Percentiles rank a stretch among this genome's conserved stretches.
These are phyloP conservation scores for Pilophorus perplexus DNA, from an alignment of 2,888 invertebrate genomes.

Conservation along the genomic window DNA sequence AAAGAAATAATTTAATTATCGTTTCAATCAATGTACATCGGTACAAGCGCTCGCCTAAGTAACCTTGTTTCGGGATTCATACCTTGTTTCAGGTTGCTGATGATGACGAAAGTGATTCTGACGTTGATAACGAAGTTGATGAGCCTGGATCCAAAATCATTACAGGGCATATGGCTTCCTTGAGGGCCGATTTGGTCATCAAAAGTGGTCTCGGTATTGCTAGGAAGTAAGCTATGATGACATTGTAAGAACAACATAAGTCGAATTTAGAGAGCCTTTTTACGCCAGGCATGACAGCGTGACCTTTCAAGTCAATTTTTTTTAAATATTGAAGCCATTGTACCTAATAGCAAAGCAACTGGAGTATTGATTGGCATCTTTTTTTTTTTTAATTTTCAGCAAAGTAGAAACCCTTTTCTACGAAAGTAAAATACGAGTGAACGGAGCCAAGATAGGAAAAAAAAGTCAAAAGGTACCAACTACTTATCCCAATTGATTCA, in stretches of 20 bases:
- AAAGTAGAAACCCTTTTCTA: constrained; percentile 79
- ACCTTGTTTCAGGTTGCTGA: too few relatives aligned
- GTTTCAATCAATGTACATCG: too few relatives aligned
- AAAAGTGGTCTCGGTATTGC: constrained; percentile 69
- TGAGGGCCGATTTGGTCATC: constrained; percentile 68
- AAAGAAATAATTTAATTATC: too few relatives aligned
- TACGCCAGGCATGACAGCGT: too few relatives aligned
- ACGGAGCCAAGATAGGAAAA: constrained; percentile 72
- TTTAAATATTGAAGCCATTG: background rate
- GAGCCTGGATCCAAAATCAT: constrained; percentile 64
- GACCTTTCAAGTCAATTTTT: too few relatives aligned
- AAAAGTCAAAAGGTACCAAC: constrained; percentile 66
- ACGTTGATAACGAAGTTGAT: constrained; percentile 56
- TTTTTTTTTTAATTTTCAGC: constrained; percentile 55
- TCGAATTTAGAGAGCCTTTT: constrained; percentile 14
- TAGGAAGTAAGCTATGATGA: constrained; percentile 73
- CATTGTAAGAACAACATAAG: constrained; percentile 10
- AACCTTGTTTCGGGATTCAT: too few relatives aligned
- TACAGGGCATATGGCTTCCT: constrained; percentile 62
- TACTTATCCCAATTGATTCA: too few relatives aligned
- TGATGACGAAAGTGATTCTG: constrained; percentile 53
- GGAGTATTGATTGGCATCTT: too few relatives aligned
- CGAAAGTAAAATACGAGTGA: constrained; percentile 74
- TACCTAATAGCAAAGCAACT: background rate
- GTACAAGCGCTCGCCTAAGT: too few relatives aligned